Base-by-base conservation (phyloP, 1,140 invertebrate genomes). In the Scaptomyza montana region DNA sequence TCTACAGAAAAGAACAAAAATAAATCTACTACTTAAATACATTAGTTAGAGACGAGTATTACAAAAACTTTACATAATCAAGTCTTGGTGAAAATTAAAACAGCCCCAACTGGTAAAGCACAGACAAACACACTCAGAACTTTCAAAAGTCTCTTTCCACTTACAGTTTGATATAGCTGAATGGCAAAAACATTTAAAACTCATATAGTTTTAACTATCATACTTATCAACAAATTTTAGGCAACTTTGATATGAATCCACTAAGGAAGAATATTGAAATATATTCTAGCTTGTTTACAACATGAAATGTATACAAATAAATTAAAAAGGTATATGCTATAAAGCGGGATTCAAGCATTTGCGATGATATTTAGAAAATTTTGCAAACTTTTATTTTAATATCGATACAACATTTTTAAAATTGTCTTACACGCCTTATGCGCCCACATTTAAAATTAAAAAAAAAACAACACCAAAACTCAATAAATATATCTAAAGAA, bases 121-220 rank as follows among this genome's bases (percentile, higher is more conserved):
- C 54, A 43, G 13, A 55, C 7, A 56, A 21, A 39, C 13, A 64
- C 10, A 53, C 51, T 65, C 49, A 76, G 10, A 78, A 53, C 19
- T 59, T 47, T 70, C 13, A 46, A 16, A 63, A 69, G 39, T 65
- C 61, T 56, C 70, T 67, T 65, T 78, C 55, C 56, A 73, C 59
- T 77, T 72, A 66, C 21, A 84, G 62, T 67, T 75, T 62, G 59
- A 79, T 59, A 60, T 53, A 64, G 46, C 28, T 61, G 45, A 84
- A 78, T 54, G 47, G 19, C 53, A 76, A 51, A 64, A 60, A 69
- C 60, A 77, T 68, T 82, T 71, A 45, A 10, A 74, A 77, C 66
- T 78, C 77, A 89, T 89, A 89, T 86, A 84, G 79, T 89, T 89
- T 74, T 84, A 87, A 87, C 54, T 77, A 77, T 71, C 70, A 54